These are phyloP conservation scores for Taxidea taxus DNA, from an alignment of 2,113 vertebrate genomes.

Conservation along the genomic window DNA sequence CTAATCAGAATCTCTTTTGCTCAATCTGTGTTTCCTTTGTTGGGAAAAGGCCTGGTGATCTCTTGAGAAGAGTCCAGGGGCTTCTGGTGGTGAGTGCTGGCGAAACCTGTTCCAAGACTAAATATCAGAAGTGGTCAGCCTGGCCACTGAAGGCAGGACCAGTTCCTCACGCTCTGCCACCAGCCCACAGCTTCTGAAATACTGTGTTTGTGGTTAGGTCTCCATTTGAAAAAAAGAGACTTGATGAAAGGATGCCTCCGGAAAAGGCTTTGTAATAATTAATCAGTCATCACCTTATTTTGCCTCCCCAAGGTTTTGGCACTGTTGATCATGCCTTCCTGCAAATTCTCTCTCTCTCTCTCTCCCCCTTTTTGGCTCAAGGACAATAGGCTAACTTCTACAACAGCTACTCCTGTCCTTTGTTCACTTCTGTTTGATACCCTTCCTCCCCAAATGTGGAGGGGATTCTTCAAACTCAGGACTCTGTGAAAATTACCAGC, in stretches of 20 bases:
- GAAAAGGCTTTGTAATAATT: neutral
- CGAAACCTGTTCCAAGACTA: neutral
- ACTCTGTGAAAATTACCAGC: neutral
- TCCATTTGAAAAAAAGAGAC: neutral
- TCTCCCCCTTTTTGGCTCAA: neutral
- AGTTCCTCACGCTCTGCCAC: neutral
- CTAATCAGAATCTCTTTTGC: slow-evolving; percentile 40
- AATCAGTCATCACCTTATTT: neutral
- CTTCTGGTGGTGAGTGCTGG: neutral
- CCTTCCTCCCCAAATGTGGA: neutral
- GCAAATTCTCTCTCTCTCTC: neutral
- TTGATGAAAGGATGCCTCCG: neutral
- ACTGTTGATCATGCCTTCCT: neutral
- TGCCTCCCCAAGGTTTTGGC: neutral
- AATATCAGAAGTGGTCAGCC: neutral
- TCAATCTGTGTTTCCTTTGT: neutral
- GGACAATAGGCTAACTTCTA: neutral
- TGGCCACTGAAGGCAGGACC: neutral
- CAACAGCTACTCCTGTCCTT: neutral
- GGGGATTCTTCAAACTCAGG: neutral
- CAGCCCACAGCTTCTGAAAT: neutral
- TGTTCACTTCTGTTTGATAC: neutral
- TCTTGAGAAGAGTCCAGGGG: neutral
- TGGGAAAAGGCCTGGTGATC: neutral
- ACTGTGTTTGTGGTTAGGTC: neutral